Evolutionary conservation across 1,140 invertebrate genomes (phyloP).

Genomic region (Drosophila lowei): DNA sequence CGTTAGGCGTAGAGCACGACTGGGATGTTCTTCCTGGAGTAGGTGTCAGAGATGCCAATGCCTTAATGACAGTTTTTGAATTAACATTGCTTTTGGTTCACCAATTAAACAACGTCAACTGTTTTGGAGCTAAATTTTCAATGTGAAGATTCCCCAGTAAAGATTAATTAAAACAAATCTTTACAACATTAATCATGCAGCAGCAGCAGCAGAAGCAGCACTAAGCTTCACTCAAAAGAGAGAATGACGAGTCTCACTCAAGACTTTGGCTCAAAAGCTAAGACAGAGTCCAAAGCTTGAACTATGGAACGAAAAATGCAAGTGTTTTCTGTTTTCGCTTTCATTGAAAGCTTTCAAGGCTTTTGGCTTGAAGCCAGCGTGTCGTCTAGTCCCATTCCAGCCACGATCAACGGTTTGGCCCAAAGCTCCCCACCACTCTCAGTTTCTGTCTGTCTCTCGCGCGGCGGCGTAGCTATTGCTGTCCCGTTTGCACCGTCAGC

Average conservation of each 20-base stretch:
- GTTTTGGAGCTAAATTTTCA: slow-evolving; percentile 39
- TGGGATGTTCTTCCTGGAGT: slow-evolving; percentile 52
- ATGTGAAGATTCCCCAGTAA: slow-evolving; percentile 47
- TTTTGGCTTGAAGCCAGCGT: slow-evolving; percentile 48
- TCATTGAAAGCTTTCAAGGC: slow-evolving; percentile 76
- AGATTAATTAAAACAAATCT: slow-evolving; percentile 68
- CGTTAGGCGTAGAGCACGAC: slow-evolving; percentile 36
- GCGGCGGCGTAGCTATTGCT: slow-evolving; percentile 21
- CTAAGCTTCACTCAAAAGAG: slow-evolving; percentile 36
- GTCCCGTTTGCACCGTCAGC: slow-evolving; percentile 57
- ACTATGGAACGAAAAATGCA: slow-evolving; percentile 68
- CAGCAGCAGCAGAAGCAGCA: slow-evolving; percentile 34
- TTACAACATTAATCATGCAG: slow-evolving; percentile 71
- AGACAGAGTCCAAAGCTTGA: slow-evolving; percentile 26
- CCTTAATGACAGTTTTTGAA: slow-evolving; percentile 60
- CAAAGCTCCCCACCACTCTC: slow-evolving; percentile 49
- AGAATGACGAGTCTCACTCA: slow-evolving; percentile 6
- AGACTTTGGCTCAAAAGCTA: slow-evolving; percentile 50
- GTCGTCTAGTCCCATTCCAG: slow-evolving; percentile 26
- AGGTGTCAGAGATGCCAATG: slow-evolving; percentile 65
- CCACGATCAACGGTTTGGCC: slow-evolving; percentile 48
- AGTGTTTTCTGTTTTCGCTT: slow-evolving; percentile 72
- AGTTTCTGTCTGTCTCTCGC: slow-evolving; percentile 27
- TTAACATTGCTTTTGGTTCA: slow-evolving; percentile 37
- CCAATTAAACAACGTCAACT: slow-evolving; percentile 66